These are phyloP conservation scores for Protaetia brevitarsis DNA, from an alignment of 1,140 invertebrate species.

Conservation along the genomic window DNA sequence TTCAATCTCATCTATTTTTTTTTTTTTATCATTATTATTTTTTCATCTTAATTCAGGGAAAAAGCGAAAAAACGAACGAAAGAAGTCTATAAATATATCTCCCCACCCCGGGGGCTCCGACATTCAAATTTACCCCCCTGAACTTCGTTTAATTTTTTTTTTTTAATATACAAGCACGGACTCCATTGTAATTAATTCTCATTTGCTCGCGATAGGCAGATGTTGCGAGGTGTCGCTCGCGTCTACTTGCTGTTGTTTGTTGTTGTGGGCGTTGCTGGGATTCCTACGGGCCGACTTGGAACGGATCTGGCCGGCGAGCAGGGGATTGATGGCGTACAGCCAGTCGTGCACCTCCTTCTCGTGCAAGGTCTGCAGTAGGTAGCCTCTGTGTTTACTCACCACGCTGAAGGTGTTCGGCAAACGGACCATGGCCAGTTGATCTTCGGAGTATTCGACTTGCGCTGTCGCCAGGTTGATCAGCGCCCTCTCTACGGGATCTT, in stretches of 20 bases:
- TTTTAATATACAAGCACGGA: slow-evolving; percentile 61
- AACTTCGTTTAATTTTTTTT: slow-evolving; percentile 30
- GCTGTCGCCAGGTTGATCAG: slow-evolving; percentile 96
- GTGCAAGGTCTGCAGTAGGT: slow-evolving; percentile 88
- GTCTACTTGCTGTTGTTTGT: slow-evolving; percentile 35
- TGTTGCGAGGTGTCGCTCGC: slow-evolving; percentile 43
- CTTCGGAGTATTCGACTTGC: slow-evolving; percentile 94
- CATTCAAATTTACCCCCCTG: background rate
- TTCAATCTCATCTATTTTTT: no score
- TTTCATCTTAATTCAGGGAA: no score
- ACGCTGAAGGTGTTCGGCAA: slow-evolving; percentile 91
- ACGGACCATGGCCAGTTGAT: slow-evolving; percentile 94
- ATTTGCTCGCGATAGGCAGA: slow-evolving; percentile 50
- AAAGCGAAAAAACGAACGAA: no score
- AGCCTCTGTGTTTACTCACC: slow-evolving; percentile 94
- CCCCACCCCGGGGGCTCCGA: background rate
- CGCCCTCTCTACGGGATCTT: slow-evolving; percentile 94
- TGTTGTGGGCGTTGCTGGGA: slow-evolving; percentile 43
- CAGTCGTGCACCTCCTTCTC: slow-evolving; percentile 99
- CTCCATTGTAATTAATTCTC: slow-evolving; percentile 61
- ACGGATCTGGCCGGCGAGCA: slow-evolving; percentile 95
- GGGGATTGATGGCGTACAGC: slow-evolving; percentile 99
- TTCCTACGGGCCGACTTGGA: slow-evolving; percentile 57
- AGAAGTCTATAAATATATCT: background rate
- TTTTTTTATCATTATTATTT: no score